Evolutionary conservation across 1,140 invertebrate genomes (phyloP), one percentile per base, ranked within the genome.

Genomic region (Leptonema lineaticorne): DNA sequence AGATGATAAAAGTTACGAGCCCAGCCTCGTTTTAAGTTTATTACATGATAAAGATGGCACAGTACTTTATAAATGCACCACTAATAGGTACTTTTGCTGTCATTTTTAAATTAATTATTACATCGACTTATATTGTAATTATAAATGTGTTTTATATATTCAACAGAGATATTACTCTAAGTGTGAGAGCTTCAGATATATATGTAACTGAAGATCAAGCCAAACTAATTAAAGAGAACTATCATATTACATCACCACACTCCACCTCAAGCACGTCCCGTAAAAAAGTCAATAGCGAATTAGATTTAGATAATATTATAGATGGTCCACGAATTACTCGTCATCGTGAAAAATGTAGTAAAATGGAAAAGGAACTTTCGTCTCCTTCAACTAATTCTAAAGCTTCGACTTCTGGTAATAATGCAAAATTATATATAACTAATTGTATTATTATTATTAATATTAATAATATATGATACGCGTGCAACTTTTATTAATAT

Each of bases 121-220:
- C 6, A 6, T 59, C n/a, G n/a, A 7, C 7, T 37, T 37, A 16
- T 11, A 41, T 41, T 41, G 3, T 16, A 41, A 41, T 41, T 41
- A 16, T 14, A 11, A 41, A 41, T 2, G n/a, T n/a, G n/a, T n/a
- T n/a, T n/a, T n/a, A n/a, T n/a, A n/a, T 45, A 2, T 45, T 50
- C 50, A 74, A 33, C 74, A 82, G 80, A n/a, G 79, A 82, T 48
- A 79, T 76, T 18, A 75, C 78, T 67, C 78, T 82, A 14, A 74
- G 76, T 69, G 81, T 82, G 60, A 80, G 78, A 3, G 79, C 79
- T 0, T 80, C 79, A 50, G 79, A 82, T 60, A 70, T 84, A 24
- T 84, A 82, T 66, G 72, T 83, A 3, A 81, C 81, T 1, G 82
- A 83, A 63, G 81, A 83, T 63, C 82, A 84, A 62, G 82, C 81